Base-by-base conservation (phyloP, 2,113 vertebrate species). In the Hippocampus mohnikei region DNA sequence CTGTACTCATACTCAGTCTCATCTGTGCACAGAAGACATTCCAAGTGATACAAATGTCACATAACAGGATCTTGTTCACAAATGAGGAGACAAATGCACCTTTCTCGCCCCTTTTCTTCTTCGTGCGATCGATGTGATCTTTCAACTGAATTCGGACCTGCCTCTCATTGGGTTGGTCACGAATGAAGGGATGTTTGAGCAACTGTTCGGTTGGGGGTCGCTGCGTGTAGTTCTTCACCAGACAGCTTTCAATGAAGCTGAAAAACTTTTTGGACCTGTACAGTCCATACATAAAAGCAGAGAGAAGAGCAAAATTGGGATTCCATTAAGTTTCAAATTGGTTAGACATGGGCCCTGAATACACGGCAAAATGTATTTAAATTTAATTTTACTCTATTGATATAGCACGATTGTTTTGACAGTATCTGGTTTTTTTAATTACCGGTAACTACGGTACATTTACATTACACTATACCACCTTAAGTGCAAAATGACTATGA, bases 1-100 rank as follows among this genome's bases (percentile, higher is more conserved):
- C 96, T 98, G 84, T 99, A 99, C 85, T 99, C 97, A 23, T 99
- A 99, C 73, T 99, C 97, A 0, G 97, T 99, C 84, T 99, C 97
- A 90, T 99, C 97, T 99, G 86, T 29, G 72, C 50, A 72, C 29
- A 53, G 9, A 27, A 56, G 21, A 40, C 29, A 68, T n/a, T 41
- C n/a, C 13, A 46, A 65, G 23, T 65, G 12, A 65, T 16, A 23
- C 63, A 46, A 65, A 65, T 1, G 15, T 65, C 40, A 42, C 8
- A 41, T 41, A 44, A 44, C 5, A 21, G 20, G 42, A 15, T 44
- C 20, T 42, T 44, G 42, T 46, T 65, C 27, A 63, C 15, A 50
- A 29, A 25, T 56, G 12, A 2, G 52, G n/a, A 48, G 15, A 21
- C 20, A 10, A 9, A 71, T 80, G 25, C 88, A 99, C 97, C 97